Evolutionary conservation across 2,888 invertebrate genomes (phyloP), one percentile per base, ranked within the genome.

Genomic region (Hydroisotoma schaefferi): DNA sequence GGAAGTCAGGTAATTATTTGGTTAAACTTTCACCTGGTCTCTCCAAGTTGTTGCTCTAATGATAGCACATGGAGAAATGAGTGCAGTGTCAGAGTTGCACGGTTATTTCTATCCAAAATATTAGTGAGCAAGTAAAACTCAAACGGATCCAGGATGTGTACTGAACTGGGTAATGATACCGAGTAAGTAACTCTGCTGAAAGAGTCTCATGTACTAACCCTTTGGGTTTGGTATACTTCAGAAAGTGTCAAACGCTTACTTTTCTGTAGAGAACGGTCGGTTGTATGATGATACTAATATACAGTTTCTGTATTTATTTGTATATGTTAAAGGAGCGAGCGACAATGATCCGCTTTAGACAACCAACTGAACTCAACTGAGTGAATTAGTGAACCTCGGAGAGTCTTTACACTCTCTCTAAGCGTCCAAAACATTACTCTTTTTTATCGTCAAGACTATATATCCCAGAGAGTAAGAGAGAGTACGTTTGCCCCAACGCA

Each of bases 41-140:
- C n/a, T n/a, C n/a, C 47, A 43, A 38, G 23, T 12, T 53, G 53
- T 53, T 40, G 5, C 33, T 33, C 15, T 38, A 25, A 25, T 4
- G 18, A 40, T n/a, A 55, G 65, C 65, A 61, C 57, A 61, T 65
- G 61, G 56, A 65, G 47, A 59, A 65, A 61, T 65, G 65, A 65
- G 52, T 58, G 56, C 56, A 58, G 57, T 55, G 53, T 53, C 49
- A 33, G 48, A 53, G 43, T 37, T 49, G 55, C 65, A 65, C 59
- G 57, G 58, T 55, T 53, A 65, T 65, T 61, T 65, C 54, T 65
- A 64, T 46, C 28, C 27, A 29, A 8, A n/a, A 15, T 27, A 18
- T 8, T 26, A 18, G 29, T 49, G 18, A 5, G n/a, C 6, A 49
- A 25, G n/a, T n/a, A n/a, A n/a, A n/a, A n/a, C n/a, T n/a, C n/a